These are phyloP conservation scores for Drosophila mercatorum DNA, from an alignment of 2,888 invertebrate genomes.

Conservation along the genomic window DNA sequence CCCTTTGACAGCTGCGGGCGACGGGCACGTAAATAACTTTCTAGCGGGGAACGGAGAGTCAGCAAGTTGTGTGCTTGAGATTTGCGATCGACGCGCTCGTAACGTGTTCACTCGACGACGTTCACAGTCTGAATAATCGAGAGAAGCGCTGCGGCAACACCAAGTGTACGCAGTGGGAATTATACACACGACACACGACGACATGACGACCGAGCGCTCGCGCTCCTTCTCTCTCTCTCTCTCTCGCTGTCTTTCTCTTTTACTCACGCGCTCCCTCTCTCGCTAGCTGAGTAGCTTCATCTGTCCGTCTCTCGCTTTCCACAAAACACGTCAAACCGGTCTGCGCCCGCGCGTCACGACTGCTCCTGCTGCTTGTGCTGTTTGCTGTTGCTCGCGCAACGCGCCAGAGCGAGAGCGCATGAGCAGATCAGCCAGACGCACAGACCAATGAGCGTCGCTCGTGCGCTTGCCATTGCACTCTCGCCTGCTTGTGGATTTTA, in stretches of 20 bases:
- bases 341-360: constrained; percentile 19
- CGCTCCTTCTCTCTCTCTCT: not conserved
- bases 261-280: constrained; percentile 13
- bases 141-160: constrained; percentile 71
- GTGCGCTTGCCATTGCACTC: constrained; percentile 55
- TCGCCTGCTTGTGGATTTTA: constrained; percentile 76
- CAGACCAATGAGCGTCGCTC: constrained; percentile 37
- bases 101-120: constrained; percentile 84
- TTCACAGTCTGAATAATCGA: constrained; percentile 84
- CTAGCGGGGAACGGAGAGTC: constrained; percentile 30
- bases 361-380: constrained; percentile 12
- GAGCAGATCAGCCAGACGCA: constrained; percentile 10
- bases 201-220: constrained; percentile 21
- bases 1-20: constrained; percentile 20
- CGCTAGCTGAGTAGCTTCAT: constrained; percentile 4
- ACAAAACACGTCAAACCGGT: constrained; percentile 66
- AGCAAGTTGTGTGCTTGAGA: constrained; percentile 11
- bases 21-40: constrained; percentile 58
- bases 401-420: constrained; percentile 29
- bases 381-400: constrained; percentile 16
- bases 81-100: constrained; percentile 73
- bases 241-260: constrained; percentile 25
- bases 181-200: constrained; percentile 30
- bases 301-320: constrained; percentile 40
- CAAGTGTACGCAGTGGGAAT: constrained; percentile 80